These are phyloP conservation scores for Lasioglossum malachurum DNA, from an alignment of 2,888 invertebrate species.

Conservation along the genomic window DNA sequence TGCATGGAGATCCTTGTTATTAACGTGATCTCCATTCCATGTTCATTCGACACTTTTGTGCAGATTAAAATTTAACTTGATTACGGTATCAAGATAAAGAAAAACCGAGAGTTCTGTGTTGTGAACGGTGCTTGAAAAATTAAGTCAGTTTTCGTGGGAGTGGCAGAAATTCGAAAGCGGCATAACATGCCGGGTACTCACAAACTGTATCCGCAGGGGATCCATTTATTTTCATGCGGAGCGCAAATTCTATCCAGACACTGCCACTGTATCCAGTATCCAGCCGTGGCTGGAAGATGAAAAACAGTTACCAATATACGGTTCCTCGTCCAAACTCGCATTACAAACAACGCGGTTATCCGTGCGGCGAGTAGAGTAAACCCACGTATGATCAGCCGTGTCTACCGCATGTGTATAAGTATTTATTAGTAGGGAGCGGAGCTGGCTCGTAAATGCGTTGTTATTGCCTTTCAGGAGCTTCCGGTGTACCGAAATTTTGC, in stretches of 20 bases:
- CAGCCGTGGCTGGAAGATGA: constrained; percentile 23
- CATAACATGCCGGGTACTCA: constrained; percentile 5
- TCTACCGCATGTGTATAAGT: neutral
- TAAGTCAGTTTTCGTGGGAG: constrained; percentile 10
- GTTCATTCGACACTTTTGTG: neutral
- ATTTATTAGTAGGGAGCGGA: constrained; percentile 29
- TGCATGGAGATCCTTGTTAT: neutral
- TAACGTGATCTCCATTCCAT: neutral
- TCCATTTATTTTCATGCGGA: constrained; percentile 29
- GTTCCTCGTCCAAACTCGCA: neutral
- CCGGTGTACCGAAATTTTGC: constrained; percentile 4
- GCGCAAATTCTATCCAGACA: constrained; percentile 28
- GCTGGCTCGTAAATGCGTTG: constrained; percentile 10
- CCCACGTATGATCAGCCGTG: neutral
- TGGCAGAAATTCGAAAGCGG: constrained; percentile 37
- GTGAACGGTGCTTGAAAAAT: neutral
- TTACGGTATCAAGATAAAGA: neutral
- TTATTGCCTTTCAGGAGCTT: constrained; percentile 14
- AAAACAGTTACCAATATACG: constrained; percentile 28
- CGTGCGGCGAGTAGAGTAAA: constrained; percentile 1
- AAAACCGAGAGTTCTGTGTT: neutral
- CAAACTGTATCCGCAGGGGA: constrained; percentile 8
- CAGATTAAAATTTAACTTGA: neutral
- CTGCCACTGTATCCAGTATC: constrained; percentile 6
- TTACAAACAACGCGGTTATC: constrained; percentile 20